These are phyloP conservation scores for Meteorus sp. DNA, from an alignment of 1,140 invertebrate species.

Conservation along the genomic window DNA sequence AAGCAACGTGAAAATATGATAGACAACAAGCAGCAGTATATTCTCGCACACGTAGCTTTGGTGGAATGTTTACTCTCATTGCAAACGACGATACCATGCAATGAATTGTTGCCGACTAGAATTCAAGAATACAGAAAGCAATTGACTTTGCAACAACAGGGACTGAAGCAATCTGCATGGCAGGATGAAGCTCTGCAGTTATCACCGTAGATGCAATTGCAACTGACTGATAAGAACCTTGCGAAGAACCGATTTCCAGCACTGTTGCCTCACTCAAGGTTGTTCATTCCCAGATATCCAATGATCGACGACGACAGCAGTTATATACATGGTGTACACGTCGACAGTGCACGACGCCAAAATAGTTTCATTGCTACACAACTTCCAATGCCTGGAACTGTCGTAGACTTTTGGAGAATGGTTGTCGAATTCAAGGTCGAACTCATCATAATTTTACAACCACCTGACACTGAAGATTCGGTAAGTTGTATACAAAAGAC, in stretches of 20 bases:
- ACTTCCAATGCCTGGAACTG: slow-evolving; percentile 84
- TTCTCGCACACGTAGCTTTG: slow-evolving; percentile 42
- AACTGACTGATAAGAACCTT: slow-evolving; percentile 34
- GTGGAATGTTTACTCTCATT: slow-evolving; percentile 40
- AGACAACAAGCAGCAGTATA: slow-evolving; percentile 44
- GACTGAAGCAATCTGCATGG: slow-evolving; percentile 38
- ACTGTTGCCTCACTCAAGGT: slow-evolving; percentile 27
- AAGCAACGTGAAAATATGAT: slow-evolving; percentile 46
- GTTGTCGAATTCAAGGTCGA: slow-evolving; percentile 68
- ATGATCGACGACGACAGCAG: slow-evolving; percentile 39
- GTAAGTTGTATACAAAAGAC: slow-evolving; percentile 26
- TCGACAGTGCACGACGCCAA: slow-evolving; percentile 56
- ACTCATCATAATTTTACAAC: slow-evolving; percentile 65
- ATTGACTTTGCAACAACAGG: slow-evolving; percentile 29
- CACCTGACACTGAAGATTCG: slow-evolving; percentile 33
- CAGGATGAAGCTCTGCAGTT: slow-evolving; percentile 35
- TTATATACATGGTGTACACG: slow-evolving; percentile 38
- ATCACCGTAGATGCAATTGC: neutral
- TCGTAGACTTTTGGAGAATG: slow-evolving; percentile 93
- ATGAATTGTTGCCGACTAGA: slow-evolving; percentile 28
- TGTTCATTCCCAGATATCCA: slow-evolving; percentile 39
- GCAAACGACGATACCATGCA: slow-evolving; percentile 35
- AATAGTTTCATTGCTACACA: slow-evolving; percentile 84
- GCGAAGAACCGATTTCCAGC: slow-evolving; percentile 41
- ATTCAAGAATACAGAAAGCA: slow-evolving; percentile 37